Evolutionary conservation across 2,888 invertebrate genomes (phyloP).

Genomic region (Morpho achilles): DNA sequence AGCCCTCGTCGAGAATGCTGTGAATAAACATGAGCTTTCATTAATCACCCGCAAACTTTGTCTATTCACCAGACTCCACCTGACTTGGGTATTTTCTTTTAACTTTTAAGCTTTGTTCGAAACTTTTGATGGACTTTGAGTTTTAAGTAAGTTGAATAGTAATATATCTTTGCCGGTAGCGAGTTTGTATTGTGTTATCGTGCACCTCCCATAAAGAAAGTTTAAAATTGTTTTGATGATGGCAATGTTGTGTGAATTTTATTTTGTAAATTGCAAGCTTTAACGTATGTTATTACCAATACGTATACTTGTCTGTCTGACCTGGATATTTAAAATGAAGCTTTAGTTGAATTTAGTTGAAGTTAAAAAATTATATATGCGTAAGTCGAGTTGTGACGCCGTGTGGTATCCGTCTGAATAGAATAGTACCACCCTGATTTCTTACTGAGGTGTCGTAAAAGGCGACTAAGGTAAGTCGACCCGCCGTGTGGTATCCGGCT

Average conservation of each 20-base stretch:
- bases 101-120: conserved; percentile 76
- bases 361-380: too few relatives aligned
- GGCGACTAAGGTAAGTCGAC: too few relatives aligned
- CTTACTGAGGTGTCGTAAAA: too few relatives aligned
- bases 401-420: too few relatives aligned
- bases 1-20: conserved; percentile 64
- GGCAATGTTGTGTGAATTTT: conserved; percentile 8
- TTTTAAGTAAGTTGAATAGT: conserved; percentile 77
- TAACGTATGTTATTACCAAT: too few relatives aligned
- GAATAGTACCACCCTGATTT: too few relatives aligned
- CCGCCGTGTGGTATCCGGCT: too few relatives aligned
- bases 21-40: conserved; percentile 64
- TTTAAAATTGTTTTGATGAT: conserved; percentile 23
- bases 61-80: conserved; percentile 71
- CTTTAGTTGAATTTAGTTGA: too few relatives aligned
- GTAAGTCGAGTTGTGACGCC: too few relatives aligned
- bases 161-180: conserved; percentile 62
- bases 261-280: conserved; percentile 2
- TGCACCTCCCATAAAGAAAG: conserved; percentile 4
- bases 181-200: conserved; percentile 32
- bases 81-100: conserved; percentile 76
- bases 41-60: conserved; percentile 72
- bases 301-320: too few relatives aligned
- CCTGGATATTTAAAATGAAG: too few relatives aligned
- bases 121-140: conserved; percentile 76